Percentiles rank a stretch among this genome's conserved stretches.
phyloP scores from a whole-genome alignment of 2,888 invertebrate species.

The Masnerella sp. region DNA sequence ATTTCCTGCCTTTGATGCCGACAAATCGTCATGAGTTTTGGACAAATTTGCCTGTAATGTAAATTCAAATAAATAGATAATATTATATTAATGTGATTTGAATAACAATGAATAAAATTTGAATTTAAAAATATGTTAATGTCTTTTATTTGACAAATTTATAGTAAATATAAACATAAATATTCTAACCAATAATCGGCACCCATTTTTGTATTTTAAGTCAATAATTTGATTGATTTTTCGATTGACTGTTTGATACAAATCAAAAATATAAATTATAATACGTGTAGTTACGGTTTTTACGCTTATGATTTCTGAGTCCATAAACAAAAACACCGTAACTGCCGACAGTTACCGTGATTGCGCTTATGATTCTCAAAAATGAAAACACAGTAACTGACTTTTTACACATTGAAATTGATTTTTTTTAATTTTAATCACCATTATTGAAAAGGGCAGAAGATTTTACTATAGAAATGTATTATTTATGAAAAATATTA shows the following conservation, averaged over 20 bases:
- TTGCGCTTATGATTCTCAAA: not conserved
- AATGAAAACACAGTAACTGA: constrained; percentile 1
- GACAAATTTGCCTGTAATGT: not conserved
- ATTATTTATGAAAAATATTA: not conserved
- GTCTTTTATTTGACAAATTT: too few relatives aligned
- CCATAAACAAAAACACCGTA: not conserved
- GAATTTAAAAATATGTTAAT: not conserved
- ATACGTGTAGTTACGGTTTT: not conserved
- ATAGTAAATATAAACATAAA: too few relatives aligned
- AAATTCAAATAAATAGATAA: not conserved
- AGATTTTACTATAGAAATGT: not conserved
- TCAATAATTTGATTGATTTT: too few relatives aligned
- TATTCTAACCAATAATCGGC: too few relatives aligned
- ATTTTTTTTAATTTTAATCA: constrained; percentile 1
- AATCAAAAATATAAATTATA: too few relatives aligned
- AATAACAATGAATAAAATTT: not conserved
- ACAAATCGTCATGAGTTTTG: constrained; percentile 29
- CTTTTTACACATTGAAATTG: not conserved
- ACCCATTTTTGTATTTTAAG: too few relatives aligned
- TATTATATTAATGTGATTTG: not conserved
- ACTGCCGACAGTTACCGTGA: not conserved
- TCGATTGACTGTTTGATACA: too few relatives aligned
- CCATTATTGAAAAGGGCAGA: not conserved
- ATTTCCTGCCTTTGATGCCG: constrained; percentile 20
- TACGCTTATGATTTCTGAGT: not conserved